Conservation (phyloP, 2,888 invertebrate genomes). For the Drosophila mayaguana region DNA sequence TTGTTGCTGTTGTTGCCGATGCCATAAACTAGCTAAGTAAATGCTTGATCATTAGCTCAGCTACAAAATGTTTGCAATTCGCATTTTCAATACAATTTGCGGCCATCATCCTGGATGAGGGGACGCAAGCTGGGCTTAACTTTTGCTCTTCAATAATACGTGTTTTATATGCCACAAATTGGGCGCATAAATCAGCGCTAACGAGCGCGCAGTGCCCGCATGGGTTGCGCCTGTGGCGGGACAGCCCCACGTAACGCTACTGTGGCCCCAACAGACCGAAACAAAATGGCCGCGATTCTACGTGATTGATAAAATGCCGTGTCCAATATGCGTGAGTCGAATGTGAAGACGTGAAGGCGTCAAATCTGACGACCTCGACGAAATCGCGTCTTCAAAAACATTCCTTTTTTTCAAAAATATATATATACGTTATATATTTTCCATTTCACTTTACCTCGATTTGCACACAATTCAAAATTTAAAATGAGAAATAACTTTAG, state of each 20-base stretch:
- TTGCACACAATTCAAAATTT: no score
- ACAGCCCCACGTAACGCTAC: slow-evolving; percentile 46
- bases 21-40: slow-evolving; percentile 69
- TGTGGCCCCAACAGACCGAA: slow-evolving; percentile 9
- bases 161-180: slow-evolving; percentile 58
- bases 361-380: slow-evolving; percentile 37
- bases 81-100: slow-evolving; percentile 76
- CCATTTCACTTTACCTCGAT: no score
- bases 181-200: slow-evolving; percentile 68
- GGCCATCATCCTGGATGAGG: slow-evolving; percentile 59
- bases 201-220: slow-evolving; percentile 40
- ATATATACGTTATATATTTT: no score
- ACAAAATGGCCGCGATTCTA: slow-evolving; percentile 66
- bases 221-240: not conserved
- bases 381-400: slow-evolving; percentile 3
- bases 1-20: slow-evolving; percentile 30
- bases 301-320: slow-evolving; percentile 78
- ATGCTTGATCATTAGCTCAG: slow-evolving; percentile 68
- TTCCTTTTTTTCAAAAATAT: not conserved
- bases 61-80: slow-evolving; percentile 80
- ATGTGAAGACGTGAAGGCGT: not conserved
- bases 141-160: slow-evolving; percentile 45
- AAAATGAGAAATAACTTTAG: no score
- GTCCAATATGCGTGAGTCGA: slow-evolving; percentile 28
- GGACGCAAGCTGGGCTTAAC: slow-evolving; percentile 47